Base-by-base conservation (phyloP, 2,888 invertebrate genomes). In the Leptodirus hochenwartii region DNA sequence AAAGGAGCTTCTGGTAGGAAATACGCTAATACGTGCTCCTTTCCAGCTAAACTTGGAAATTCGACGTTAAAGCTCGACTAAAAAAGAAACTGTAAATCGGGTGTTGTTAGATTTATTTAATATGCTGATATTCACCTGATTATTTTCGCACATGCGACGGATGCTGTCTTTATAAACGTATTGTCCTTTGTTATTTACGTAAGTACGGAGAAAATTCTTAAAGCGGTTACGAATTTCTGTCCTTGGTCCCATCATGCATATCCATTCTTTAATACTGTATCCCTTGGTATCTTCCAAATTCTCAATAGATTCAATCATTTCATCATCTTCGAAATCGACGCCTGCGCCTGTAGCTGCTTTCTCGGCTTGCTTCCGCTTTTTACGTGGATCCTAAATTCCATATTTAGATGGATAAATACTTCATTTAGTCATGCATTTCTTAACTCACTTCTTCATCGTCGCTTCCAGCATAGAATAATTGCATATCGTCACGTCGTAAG, bases 271-370 rank as follows among this genome's bases (percentile, higher is more conserved):
- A 2, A 87, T 80, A 0, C 82, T 68, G 49, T 93, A 79, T 0
- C 96, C 98, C 50, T 93, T 90, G 4, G 91, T 93, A 45, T 99
- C 96, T 52, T 96, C 96, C 17, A 98, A 60, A 58, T 95, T 96
- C 53, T 98, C 96, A 38, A 99, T 93, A 31, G 91, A 87, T 58
- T 96, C 95, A 25, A 90, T 75, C 43, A 44, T 41, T 17, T 45
- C 45, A 1, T 31, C 17, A 43, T 80, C 79, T 31, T 79, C 82
- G 6, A 74, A 62, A 24, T 72, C 69, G n/a, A n/a, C n/a, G n/a
- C n/a, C n/a, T n/a, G n/a, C n/a, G 2, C 78, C 84, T 35, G 69
- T 68, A 0, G 88, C 88, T 1, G 90, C 87, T 47, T 82, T 78
- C 52, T 93, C 90, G 1, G 87, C 91, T 28, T 76, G 66, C 5